A percentile compares a stretch with the other conserved stretches of the same genome.
These are phyloP conservation scores for Cryptus viduatorius DNA, from an alignment of 2,888 invertebrate species.

Conservation along the genomic window DNA sequence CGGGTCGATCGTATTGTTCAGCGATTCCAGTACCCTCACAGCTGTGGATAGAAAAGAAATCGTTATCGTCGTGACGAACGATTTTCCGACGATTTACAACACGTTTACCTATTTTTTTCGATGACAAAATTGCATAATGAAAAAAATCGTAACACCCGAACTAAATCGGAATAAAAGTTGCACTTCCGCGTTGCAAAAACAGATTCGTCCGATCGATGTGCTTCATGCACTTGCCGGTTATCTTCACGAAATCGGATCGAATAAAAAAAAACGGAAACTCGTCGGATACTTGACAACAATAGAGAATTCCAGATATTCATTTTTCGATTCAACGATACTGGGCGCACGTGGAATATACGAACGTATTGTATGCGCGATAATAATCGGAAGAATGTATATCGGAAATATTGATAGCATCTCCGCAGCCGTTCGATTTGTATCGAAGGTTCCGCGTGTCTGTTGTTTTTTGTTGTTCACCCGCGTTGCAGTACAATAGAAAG, in stretches of 20 bases:
- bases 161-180: constrained; percentile 14
- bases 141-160: constrained; percentile 21
- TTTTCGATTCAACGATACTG: neutral
- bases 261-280: neutral
- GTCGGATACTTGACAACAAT: neutral
- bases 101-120: constrained; percentile 11
- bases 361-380: neutral
- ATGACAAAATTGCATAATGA: constrained; percentile 17
- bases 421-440: neutral
- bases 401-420: neutral
- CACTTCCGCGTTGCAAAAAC: neutral
- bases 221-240: neutral
- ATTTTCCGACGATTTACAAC: neutral
- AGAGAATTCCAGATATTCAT: constrained; percentile 8
- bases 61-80: neutral
- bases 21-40: constrained; percentile 87
- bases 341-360: neutral
- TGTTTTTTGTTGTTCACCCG: neutral
- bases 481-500: neutral
- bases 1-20: constrained; percentile 88
- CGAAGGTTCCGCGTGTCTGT: neutral
- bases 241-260: neutral
- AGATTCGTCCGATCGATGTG: neutral
- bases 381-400: constrained; percentile 3
- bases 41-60: constrained; percentile 82